Conservation (phyloP, 2,113 vertebrate species). For the Cacatua alba region DNA sequence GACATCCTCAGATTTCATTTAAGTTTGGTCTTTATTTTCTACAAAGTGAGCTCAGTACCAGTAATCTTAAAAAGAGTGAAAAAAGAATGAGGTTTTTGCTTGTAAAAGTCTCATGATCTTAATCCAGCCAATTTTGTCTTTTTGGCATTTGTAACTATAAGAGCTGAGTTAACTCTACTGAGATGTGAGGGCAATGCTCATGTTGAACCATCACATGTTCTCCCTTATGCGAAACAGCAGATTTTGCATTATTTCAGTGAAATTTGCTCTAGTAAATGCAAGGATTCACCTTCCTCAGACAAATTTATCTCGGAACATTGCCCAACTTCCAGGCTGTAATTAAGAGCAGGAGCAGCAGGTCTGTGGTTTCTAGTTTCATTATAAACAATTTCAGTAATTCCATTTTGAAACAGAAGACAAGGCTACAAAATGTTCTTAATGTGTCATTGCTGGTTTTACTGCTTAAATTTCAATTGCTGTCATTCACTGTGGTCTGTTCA, state of each 20-base stretch:
- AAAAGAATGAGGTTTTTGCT: fast-evolving
- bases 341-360: neutral
- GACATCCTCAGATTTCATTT: neutral
- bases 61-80: neutral
- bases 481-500: neutral
- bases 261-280: neutral
- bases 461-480: neutral
- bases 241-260: neutral
- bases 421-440: neutral
- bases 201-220: neutral
- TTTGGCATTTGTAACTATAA: neutral
- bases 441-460: neutral
- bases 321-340: neutral
- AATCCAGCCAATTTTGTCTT: neutral
- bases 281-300: conserved; percentile 7
- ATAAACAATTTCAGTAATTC: neutral
- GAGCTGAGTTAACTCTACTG: neutral
- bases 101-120: neutral
- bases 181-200: neutral
- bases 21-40: neutral
- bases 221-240: neutral
- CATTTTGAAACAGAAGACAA: neutral
- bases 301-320: neutral
- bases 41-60: neutral
- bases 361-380: neutral